Conservation (phyloP, 2,113 vertebrate genomes). For the Leptosomus discolor region DNA sequence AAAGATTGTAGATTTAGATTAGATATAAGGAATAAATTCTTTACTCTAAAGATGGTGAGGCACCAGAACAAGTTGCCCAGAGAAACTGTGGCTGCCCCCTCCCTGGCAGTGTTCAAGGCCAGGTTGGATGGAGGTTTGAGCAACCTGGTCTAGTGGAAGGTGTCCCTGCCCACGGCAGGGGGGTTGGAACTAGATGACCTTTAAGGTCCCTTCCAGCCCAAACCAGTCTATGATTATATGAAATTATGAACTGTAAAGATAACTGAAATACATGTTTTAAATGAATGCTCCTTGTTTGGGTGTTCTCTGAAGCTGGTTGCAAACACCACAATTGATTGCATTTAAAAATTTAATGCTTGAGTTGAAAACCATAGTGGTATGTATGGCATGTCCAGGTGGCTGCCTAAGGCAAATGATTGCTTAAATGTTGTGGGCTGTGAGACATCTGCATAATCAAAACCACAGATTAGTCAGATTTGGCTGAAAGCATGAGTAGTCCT, state of each 20-base stretch:
- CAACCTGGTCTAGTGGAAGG: too few species aligned
- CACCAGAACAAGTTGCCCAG: accelerated
- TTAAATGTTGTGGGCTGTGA: neutral
- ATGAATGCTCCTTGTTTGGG: neutral
- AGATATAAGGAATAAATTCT: neutral
- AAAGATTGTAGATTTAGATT: neutral
- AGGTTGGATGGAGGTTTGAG: too few species aligned
- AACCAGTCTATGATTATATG: neutral
- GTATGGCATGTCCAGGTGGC: neutral
- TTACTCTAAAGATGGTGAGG: neutral
- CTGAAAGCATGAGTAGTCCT: neutral
- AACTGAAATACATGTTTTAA: neutral
- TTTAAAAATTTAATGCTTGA: constrained; percentile 4
- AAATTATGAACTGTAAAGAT: neutral
- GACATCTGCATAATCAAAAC: neutral
- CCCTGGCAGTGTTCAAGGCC: neutral
- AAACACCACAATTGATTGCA: neutral
- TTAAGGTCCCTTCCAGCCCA: neutral
- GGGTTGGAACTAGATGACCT: neutral
- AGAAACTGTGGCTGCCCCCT: neutral
- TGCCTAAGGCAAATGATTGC: neutral
- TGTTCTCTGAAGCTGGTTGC: neutral
- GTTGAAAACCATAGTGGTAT: neutral
- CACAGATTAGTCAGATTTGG: neutral
- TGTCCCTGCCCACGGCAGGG: neutral